phyloP scores from a whole-genome alignment of 2,113 vertebrate species.

The Rana temporaria region DNA sequence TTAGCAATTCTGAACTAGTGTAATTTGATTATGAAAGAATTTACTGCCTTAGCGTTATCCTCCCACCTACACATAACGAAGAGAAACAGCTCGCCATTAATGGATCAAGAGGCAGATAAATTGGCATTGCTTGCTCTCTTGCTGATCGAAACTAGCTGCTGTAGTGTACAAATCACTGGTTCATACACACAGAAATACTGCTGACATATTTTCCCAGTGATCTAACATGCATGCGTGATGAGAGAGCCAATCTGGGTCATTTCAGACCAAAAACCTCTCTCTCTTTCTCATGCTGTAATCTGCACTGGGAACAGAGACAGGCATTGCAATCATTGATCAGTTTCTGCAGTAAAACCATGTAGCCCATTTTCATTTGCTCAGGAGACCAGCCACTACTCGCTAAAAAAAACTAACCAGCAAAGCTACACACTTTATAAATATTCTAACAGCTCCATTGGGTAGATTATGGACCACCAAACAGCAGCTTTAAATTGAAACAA shows the following conservation, averaged over 20 bases:
- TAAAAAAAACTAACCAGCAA: constrained; percentile 1
- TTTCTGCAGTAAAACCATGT: constrained; percentile 11
- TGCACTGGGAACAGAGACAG: constrained; percentile 7
- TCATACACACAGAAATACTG: not conserved
- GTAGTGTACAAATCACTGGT: not conserved
- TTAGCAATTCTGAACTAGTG: too few species aligned
- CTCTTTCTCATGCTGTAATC: not conserved
- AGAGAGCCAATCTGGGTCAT: constrained; percentile 15
- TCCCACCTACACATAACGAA: not conserved
- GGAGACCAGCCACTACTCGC: not conserved
- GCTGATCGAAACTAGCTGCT: not conserved
- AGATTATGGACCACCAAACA: too few species aligned
- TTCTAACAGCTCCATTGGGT: too few species aligned
- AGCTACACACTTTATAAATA: not conserved
- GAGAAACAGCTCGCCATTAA: not conserved
- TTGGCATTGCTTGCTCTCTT: not conserved
- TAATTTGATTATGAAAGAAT: too few species aligned
- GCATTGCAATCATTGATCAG: constrained; percentile 12
- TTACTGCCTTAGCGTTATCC: too few species aligned
- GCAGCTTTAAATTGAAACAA: too few species aligned
- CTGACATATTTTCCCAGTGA: constrained; percentile 22
- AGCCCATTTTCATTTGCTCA: not conserved
- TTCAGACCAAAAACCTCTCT: constrained; percentile 6
- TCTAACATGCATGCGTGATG: constrained; percentile 4
- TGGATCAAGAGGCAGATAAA: not conserved